These are phyloP conservation scores for Augiades crinisus DNA, from an alignment of 2,888 invertebrate genomes.

Conservation along the genomic window DNA sequence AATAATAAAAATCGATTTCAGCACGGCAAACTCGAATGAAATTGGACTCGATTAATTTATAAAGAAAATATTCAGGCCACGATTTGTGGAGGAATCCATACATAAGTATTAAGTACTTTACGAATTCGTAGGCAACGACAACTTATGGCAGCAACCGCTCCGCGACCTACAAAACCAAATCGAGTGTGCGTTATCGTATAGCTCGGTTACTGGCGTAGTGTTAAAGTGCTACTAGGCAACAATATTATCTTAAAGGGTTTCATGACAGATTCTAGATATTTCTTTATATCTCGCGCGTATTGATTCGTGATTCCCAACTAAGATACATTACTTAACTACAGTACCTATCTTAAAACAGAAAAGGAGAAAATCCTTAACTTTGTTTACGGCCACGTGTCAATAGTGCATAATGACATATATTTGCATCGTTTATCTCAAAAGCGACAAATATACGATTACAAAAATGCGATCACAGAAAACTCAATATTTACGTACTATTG, in stretches of 20 bases:
- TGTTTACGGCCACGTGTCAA: no score
- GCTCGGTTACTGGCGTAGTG: background rate
- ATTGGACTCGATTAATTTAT: constrained; percentile 24
- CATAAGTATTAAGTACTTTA: constrained; percentile 48
- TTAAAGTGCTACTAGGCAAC: background rate
- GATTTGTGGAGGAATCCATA: constrained; percentile 39
- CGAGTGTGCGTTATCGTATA: constrained; percentile 23
- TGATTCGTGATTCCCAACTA: no score
- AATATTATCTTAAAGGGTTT: background rate
- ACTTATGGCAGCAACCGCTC: constrained; percentile 61
- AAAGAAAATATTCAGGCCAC: constrained; percentile 48
- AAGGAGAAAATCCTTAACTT: no score
- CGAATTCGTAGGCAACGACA: constrained; percentile 49
- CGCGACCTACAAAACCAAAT: constrained; percentile 64
- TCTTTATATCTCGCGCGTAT: background rate
- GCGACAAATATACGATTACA: no score
- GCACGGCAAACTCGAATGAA: constrained; percentile 5
- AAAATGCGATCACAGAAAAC: no score
- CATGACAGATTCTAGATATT: background rate
- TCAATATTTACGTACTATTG: no score
- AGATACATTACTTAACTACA: no score
- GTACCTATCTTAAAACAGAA: no score
- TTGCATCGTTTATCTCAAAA: no score
- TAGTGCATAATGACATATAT: no score
- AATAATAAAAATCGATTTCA: no score